Base-by-base conservation (phyloP, 2,888 invertebrate species). In the Pyrrhia umbra region DNA sequence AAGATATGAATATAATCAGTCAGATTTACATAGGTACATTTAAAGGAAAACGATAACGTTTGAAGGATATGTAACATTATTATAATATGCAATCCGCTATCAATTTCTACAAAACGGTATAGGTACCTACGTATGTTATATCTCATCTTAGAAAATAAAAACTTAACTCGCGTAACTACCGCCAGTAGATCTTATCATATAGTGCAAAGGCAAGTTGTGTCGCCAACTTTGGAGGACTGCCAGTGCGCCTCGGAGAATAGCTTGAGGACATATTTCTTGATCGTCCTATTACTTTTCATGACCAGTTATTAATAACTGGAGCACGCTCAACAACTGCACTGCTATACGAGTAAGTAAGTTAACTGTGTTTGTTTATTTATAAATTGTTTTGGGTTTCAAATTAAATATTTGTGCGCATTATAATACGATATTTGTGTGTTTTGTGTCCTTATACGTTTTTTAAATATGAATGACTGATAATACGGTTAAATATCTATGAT, bases 281-380 rank as follows among this genome's bases (percentile, higher is more conserved):
- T 73, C 51, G 65, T 56, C 66, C 70, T 67, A 68, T 80, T 70
- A 80, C 63, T 79, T 80, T 78, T 73, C 59, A 76, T 65, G 64
- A 50, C 50, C 61, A 61, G 56, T 69, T 72, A 72, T 75, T 75
- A 69, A 72, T 75, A 74, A 63, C 63, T 69, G 50, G 46, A 50
- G 46, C 40, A 39, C 34, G 68, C 39, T 54, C n/a, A 13, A 40
- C 21, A 45, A 50, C 52, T 67, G 49, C 40, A 49, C 59, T 58
- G 51, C 6, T 30, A 8, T 43, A 10, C 13, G 20, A 37, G 37
- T 15, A 45, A 50, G 37, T 45, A 9, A 50, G 39, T 58, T 74
- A 47, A 66, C 40, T 57, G 18, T 27, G 47, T 21, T 18, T 27
- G 34, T 52, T 65, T 64, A 42, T 18, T 18, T 27, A 15, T 6